Percentiles rank a stretch among this genome's conserved stretches.
These are phyloP conservation scores for Pogonomyrmex californicus DNA, from an alignment of 1,140 invertebrate species.

Conservation along the genomic window DNA sequence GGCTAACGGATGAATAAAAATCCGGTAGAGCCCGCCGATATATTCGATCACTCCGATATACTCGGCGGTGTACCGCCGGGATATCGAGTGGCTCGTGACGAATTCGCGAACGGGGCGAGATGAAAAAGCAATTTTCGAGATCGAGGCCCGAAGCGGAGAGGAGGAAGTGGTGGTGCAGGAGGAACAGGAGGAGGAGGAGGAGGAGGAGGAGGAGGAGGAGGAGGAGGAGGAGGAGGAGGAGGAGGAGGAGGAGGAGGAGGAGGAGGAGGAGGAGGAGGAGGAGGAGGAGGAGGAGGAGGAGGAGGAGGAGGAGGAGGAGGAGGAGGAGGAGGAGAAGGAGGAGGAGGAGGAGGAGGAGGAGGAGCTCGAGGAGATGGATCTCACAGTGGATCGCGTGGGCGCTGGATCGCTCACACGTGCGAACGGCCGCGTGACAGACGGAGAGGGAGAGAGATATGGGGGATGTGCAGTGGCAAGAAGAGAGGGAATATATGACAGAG, in stretches of 20 bases:
- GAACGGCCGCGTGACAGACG: constrained; percentile 54
- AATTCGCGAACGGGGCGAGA: constrained; percentile 73
- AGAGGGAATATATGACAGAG: constrained; percentile 54
- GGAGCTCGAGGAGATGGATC: constrained; percentile 32
- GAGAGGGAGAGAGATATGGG: constrained; percentile 37
- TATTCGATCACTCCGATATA: constrained; percentile 41
- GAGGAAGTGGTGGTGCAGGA: too few relatives aligned
- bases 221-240: too few relatives aligned
- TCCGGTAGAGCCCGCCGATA: not conserved
- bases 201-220: too few relatives aligned
- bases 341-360: not conserved
- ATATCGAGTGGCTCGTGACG: constrained; percentile 75
- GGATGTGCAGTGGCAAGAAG: constrained; percentile 20
- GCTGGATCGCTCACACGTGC: constrained; percentile 65
- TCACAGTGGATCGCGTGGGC: constrained; percentile 49
- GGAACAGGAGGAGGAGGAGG: too few relatives aligned
- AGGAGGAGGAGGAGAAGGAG: not conserved
- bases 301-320: constrained; percentile 34
- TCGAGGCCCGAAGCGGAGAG: constrained; percentile 55
- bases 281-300: too few relatives aligned
- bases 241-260: too few relatives aligned
- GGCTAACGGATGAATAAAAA: not conserved
- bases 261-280: too few relatives aligned
- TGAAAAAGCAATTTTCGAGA: constrained; percentile 80
- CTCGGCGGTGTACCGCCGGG: constrained; percentile 22